phyloP scores from a whole-genome alignment of 1,140 invertebrate species.

The Odontomachus brunneus region DNA sequence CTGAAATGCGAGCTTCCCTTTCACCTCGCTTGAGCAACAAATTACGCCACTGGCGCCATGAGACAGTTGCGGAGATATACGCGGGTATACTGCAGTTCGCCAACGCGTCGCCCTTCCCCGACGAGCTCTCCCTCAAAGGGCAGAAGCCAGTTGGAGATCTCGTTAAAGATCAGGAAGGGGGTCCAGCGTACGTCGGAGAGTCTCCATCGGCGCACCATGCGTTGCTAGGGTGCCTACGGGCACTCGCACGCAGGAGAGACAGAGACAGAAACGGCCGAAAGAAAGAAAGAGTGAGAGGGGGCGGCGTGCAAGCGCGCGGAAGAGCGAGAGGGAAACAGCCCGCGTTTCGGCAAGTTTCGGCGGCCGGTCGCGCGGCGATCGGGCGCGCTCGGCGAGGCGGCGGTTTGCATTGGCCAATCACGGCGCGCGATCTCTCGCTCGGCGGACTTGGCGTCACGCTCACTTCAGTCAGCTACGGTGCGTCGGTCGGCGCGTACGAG shows the following conservation, averaged over 20 bases:
- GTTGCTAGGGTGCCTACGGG: slow-evolving; percentile 36
- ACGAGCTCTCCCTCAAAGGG: slow-evolving; percentile 15
- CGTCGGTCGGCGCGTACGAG: slow-evolving; percentile 2
- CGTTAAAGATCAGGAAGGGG: slow-evolving; percentile 5
- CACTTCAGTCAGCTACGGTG: slow-evolving; percentile 53
- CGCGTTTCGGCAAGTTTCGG: slow-evolving; percentile 35
- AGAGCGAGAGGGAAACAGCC: neutral
- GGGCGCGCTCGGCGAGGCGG: slow-evolving; percentile 25
- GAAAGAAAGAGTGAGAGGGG: neutral
- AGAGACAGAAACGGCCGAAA: neutral
- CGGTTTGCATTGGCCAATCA: neutral
- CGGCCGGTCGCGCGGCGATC: slow-evolving; percentile 43
- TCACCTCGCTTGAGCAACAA: neutral
- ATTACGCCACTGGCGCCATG: neutral
- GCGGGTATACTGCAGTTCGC: no score
- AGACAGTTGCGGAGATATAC: neutral
- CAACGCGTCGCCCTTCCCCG: neutral
- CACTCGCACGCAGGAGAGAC: slow-evolving; percentile 25
- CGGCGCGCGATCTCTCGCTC: neutral
- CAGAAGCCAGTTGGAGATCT: neutral
- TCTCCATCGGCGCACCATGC: slow-evolving; percentile 18
- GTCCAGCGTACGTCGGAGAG: neutral
- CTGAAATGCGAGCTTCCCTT: neutral
- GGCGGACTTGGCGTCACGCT: neutral
- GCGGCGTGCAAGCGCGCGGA: no score